Evolutionary conservation across 2,797 vertebrate species (phyloP).

Genomic region (Manis javanica): DNA sequence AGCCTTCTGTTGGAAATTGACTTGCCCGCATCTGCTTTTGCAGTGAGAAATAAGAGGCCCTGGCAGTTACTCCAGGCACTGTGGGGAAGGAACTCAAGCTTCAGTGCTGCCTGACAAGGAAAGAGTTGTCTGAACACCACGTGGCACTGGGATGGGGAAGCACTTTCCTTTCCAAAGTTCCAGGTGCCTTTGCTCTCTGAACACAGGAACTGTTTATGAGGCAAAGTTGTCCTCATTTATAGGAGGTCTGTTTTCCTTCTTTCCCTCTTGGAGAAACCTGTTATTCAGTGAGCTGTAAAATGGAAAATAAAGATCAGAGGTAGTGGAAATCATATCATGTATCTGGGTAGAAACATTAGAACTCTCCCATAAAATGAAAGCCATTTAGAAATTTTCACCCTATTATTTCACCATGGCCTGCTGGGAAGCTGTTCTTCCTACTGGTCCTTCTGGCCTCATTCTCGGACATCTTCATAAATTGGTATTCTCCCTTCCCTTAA

Average conservation of each 20-base stretch:
- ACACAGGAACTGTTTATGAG: constrained; percentile 67
- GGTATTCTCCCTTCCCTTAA: not conserved
- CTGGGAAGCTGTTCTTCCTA: constrained; percentile 63
- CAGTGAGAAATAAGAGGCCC: constrained; percentile 66
- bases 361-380: constrained; percentile 82
- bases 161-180: constrained; percentile 11
- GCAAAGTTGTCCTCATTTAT: constrained; percentile 84
- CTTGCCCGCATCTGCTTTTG: constrained; percentile 72
- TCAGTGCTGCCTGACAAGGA: constrained; percentile 50
- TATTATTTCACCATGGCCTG: constrained; percentile 76
- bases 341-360: constrained; percentile 85
- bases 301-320: constrained; percentile 87
- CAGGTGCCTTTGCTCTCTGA: constrained; percentile 55
- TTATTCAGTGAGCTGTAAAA: constrained; percentile 86
- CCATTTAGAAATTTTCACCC: constrained; percentile 85
- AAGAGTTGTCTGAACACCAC: constrained; percentile 9
- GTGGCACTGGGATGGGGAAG: not conserved
- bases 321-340: constrained; percentile 84
- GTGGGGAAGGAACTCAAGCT: not conserved
- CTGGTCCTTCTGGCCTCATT: not conserved
- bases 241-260: constrained; percentile 87
- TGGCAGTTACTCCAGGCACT: not conserved
- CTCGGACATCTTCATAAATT: not conserved
- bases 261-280: constrained; percentile 85
- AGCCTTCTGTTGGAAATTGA: constrained; percentile 12